Evolutionary conservation across 2,113 vertebrate species (phyloP).

Genomic region (Platichthys stellatus): DNA sequence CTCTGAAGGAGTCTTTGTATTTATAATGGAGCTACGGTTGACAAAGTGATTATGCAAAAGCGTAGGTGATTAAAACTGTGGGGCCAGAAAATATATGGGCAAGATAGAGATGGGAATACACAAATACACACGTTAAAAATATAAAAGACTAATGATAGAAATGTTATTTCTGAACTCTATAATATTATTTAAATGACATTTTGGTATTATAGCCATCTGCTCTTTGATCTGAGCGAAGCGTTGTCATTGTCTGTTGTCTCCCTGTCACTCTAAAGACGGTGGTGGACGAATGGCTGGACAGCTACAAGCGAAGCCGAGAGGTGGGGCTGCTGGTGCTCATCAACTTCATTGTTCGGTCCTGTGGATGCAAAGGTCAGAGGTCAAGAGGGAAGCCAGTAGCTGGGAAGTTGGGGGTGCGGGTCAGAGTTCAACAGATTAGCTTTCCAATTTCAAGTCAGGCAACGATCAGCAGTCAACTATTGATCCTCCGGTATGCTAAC

Average conservation of each 20-base stretch:
- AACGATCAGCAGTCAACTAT: constrained; percentile 46
- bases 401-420: constrained; percentile 16
- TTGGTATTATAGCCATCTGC: constrained; percentile 8
- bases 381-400: constrained; percentile 38
- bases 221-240: constrained; percentile 18
- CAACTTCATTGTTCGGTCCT: constrained; percentile 89
- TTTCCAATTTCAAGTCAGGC: constrained; percentile 42
- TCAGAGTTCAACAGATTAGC: constrained; percentile 63
- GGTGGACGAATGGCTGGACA: constrained; percentile 91
- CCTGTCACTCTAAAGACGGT: constrained; percentile 78
- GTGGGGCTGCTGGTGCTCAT: constrained; percentile 85
- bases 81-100: background rate
- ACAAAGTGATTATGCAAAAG: constrained; percentile 33
- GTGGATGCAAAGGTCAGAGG: constrained; percentile 89
- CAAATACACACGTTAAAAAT: constrained; percentile 1
- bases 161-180: constrained; percentile 10
- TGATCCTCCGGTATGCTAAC: constrained; percentile 44
- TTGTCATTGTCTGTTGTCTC: constrained; percentile 56
- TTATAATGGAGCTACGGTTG: constrained; percentile 11
- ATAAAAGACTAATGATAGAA: background rate
- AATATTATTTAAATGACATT: constrained; percentile 13
- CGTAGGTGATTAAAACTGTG: constrained; percentile 8
- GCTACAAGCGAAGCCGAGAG: constrained; percentile 85
- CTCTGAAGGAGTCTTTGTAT: constrained; percentile 5
- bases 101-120: background rate